A percentile compares a stretch with the other conserved stretches of the same genome.
Evolutionary conservation across 2,888 invertebrate species (phyloP).

Genomic region (Leptopilina drosophilae): DNA sequence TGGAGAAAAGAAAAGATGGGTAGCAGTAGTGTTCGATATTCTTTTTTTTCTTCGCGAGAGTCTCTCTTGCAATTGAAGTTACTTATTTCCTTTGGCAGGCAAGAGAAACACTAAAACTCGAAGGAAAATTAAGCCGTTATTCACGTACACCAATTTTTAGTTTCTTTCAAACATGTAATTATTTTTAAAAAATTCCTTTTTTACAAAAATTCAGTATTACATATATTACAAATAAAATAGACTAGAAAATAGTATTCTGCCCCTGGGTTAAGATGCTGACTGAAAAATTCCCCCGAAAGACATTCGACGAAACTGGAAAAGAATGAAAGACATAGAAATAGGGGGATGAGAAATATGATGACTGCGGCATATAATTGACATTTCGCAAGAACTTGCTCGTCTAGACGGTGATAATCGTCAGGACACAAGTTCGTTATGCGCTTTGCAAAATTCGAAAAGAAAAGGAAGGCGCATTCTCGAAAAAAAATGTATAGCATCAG

Average conservation of each 20-base stretch:
- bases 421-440: neutral
- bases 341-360: conserved; percentile 39
- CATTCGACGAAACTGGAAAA: conserved; percentile 35
- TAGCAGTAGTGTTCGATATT: conserved; percentile 31
- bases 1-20: conserved; percentile 8
- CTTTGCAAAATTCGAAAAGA: conserved; percentile 35
- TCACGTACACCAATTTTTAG: neutral
- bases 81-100: neutral
- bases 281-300: conserved; percentile 13
- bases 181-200: too few relatives aligned
- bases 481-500: neutral
- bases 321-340: conserved; percentile 43
- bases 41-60: neutral
- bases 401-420: conserved; percentile 70
- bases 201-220: too few relatives aligned
- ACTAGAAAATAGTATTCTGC: too few relatives aligned
- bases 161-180: too few relatives aligned
- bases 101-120: neutral
- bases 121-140: neutral
- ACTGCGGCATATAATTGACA: conserved; percentile 67
- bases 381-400: conserved; percentile 64
- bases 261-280: neutral
- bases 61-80: neutral
- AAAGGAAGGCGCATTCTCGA: neutral
- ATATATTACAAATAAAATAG: too few relatives aligned